Conservation (phyloP, 2,797 vertebrate species). For the Pipistrellus nathusii region DNA sequence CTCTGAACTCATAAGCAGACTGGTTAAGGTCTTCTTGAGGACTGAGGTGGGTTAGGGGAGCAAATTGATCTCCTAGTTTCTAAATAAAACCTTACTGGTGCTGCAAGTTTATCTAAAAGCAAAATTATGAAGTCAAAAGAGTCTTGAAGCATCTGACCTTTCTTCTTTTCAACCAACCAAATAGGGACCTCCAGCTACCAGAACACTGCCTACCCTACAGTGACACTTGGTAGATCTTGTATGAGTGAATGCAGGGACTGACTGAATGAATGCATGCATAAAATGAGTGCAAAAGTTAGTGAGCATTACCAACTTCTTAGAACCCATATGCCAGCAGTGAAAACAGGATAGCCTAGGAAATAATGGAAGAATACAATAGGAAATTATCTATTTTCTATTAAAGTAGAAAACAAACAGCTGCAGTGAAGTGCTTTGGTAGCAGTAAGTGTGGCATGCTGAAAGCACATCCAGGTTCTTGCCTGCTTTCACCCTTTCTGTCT, state of each 20-base stretch:
- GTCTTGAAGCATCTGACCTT: not conserved
- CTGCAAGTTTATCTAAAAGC: not conserved
- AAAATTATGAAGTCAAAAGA: not conserved
- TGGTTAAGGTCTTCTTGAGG: not conserved
- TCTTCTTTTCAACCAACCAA: not conserved
- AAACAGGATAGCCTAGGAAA: not conserved
- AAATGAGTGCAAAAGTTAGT: not conserved
- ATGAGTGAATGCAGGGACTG: not conserved
- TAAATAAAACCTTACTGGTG: not conserved
- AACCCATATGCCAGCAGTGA: not conserved
- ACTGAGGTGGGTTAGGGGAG: not conserved
- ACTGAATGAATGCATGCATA: not conserved
- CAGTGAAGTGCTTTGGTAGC: not conserved
- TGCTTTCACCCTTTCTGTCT: not conserved
- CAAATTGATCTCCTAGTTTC: not conserved
- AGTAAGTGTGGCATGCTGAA: not conserved
- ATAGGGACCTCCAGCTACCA: not conserved
- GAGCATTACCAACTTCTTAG: not conserved
- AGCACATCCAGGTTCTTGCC: accelerated
- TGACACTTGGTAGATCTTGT: not conserved
- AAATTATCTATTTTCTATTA: not conserved
- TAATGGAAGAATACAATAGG: not conserved
- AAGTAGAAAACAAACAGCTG: not conserved
- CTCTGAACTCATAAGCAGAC: not conserved
- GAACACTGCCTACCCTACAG: not conserved